phyloP scores from a whole-genome alignment of 2,113 vertebrate species.

The Charadrius vociferus region DNA sequence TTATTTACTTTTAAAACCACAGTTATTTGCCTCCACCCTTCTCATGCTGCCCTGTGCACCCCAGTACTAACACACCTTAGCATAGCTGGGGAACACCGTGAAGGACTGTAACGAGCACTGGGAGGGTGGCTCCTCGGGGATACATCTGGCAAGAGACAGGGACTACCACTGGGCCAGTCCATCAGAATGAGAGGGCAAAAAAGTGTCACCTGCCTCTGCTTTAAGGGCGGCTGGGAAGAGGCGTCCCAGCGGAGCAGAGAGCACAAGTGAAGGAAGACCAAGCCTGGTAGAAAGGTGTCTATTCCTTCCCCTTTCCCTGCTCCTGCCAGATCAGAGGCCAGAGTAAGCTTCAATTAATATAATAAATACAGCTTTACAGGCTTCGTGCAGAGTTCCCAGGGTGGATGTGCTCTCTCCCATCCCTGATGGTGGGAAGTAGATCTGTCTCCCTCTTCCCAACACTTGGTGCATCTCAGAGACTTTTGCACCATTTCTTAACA shows the following conservation, averaged over 20 bases:
- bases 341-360: not conserved
- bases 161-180: not conserved
- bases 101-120: not conserved
- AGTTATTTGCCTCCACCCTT: conserved; percentile 57
- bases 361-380: not conserved
- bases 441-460: not conserved
- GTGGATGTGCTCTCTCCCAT: not conserved
- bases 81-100: not conserved
- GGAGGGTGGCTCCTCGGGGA: not conserved
- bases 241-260: not conserved
- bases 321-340: not conserved
- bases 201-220: not conserved
- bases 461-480: not conserved
- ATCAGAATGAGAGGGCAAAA: not conserved
- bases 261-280: not conserved
- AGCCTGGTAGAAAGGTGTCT: not conserved
- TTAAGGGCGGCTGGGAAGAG: not conserved
- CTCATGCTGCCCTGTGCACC: not conserved
- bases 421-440: not conserved
- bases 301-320: not conserved
- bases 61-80: not conserved
- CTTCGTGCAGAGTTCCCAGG: not conserved
- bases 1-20: conserved; percentile 48
- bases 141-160: not conserved
- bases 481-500: not conserved